Base-by-base conservation (phyloP, 30 jellyfish, hydroid and myxozoan genomes). In the Chrysaora quinquecirrha region DNA sequence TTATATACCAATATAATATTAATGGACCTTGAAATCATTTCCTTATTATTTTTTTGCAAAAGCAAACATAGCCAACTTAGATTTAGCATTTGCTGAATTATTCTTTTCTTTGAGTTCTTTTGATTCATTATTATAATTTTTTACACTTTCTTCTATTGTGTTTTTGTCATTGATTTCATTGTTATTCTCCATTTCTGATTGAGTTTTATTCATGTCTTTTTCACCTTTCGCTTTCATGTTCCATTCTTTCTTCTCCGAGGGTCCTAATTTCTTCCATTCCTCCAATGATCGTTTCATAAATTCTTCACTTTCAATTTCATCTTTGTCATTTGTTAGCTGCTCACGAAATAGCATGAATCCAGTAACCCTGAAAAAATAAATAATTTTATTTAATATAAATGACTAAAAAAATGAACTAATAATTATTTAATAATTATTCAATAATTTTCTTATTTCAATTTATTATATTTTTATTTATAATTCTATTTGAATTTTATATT, bases 341-440 rank as follows among this genome's bases (percentile, higher is more conserved):
- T 82, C 90, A 43, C 94, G 80, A 76, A 87, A 94, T 38, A 87
- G 70, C 80, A 72, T 76, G 82, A 94, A 94, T 25, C 99, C 99
- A n/a, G 96, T 82, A 0, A 67, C 27, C 69, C 97, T 94, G 75
- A 31, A 30, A 54, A 34, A 52, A 50, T 0, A 1, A 54, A 48
- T 1, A 72, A 54, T 2, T 4, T 0, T 38, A 20, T 14, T 16
- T 16, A 48, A 22, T 2, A 64, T 9, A 18, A 1, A 1, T 9
- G 23, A 35, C 6, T 1, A 16, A 16, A 23, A 47, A 1, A 25
- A 10, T 21, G 29, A 30, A 48, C 30, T 34, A 19, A 19, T 10
- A 1, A 27, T 3, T 66, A 23, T 12, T 3, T 31, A 27, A 11
- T 22, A 19, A 66, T 22, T 7, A 6, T 66, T 10, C 68, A 28